A percentile compares a stretch with the other conserved stretches of the same genome.
Conservation (phyloP, 53 echinoderm and acorn worm species). For the Luidia sarsii region DNA sequence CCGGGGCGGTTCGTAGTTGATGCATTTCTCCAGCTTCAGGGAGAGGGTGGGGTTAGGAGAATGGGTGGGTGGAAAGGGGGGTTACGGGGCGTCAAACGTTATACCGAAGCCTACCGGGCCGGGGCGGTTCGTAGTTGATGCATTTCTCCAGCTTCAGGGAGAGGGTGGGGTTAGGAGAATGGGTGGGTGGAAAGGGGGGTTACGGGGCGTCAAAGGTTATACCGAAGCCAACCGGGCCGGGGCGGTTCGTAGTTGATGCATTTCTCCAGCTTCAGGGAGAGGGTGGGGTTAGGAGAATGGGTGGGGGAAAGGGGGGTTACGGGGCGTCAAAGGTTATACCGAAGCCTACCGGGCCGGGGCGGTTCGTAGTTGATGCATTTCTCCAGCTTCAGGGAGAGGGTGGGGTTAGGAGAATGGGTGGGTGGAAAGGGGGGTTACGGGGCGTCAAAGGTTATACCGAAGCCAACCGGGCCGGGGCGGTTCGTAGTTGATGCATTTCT, state of each 20-base stretch:
- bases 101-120: constrained; percentile 91
- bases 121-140: constrained; percentile 77
- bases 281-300: too few species aligned
- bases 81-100: too few species aligned
- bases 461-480: constrained; percentile 91
- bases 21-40: constrained; percentile 61
- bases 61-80: too few species aligned
- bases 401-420: too few species aligned
- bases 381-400: too few species aligned
- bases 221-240: constrained; percentile 89
- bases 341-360: constrained; percentile 84
- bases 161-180: constrained; percentile 46
- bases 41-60: too few species aligned
- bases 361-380: constrained; percentile 82
- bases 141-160: constrained; percentile 51
- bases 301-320: too few species aligned
- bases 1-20: constrained; percentile 75
- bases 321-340: too few species aligned
- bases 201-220: too few species aligned
- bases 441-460: too few species aligned
- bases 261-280: constrained; percentile 42
- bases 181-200: too few species aligned
- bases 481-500: constrained; percentile 73
- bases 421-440: too few species aligned
- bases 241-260: constrained; percentile 84